Percentiles rank a stretch among this genome's conserved stretches.
phyloP scores from a whole-genome alignment of 2,113 vertebrate genomes.

The Anarhynchus alexandrinus region DNA sequence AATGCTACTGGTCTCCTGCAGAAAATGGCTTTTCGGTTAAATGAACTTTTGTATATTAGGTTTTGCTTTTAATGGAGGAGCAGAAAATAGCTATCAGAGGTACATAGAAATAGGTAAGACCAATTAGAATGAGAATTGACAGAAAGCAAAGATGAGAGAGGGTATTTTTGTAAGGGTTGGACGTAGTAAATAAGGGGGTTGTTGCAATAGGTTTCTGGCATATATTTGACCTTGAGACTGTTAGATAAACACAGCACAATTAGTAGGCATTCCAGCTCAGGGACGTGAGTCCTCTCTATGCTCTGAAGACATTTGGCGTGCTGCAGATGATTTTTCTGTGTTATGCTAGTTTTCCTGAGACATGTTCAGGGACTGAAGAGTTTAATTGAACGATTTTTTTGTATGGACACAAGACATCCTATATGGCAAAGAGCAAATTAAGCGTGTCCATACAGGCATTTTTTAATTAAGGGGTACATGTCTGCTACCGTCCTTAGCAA shows the following conservation, averaged over 20 bases:
- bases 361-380: neutral
- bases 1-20: neutral
- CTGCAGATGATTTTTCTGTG: neutral
- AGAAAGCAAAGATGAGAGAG: neutral
- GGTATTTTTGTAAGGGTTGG: neutral
- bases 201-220: neutral
- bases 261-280: neutral
- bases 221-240: neutral
- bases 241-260: neutral
- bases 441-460: neutral
- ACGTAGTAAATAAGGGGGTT: neutral
- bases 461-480: neutral
- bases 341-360: neutral
- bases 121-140: neutral
- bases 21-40: neutral
- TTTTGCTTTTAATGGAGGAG: neutral
- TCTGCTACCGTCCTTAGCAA: neutral
- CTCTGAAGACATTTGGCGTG: neutral
- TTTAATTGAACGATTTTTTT: neutral
- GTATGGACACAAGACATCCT: neutral
- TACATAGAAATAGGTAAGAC: neutral
- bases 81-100: neutral
- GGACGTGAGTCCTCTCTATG: neutral
- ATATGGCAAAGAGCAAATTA: neutral
- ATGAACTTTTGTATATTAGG: neutral